Conservation (phyloP, 2,797 vertebrate species). For the Balearica regulorum region DNA sequence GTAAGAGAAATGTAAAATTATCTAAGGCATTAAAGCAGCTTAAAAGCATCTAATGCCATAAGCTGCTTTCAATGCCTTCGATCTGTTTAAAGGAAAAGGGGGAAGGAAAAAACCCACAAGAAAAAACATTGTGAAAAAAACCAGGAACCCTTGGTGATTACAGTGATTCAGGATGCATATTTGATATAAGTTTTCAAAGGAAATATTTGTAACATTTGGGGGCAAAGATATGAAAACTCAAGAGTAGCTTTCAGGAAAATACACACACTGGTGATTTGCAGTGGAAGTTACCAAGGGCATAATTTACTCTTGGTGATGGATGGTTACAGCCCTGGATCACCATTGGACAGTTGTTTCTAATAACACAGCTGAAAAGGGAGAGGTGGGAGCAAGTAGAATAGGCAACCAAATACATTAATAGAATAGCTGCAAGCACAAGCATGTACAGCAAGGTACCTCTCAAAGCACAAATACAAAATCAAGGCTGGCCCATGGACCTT, state of each 20-base stretch:
- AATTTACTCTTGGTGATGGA: not conserved
- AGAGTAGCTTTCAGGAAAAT: not conserved
- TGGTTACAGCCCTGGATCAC: not conserved
- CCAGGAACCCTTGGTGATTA: not conserved
- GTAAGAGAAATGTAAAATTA: not conserved
- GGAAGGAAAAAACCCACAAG: not conserved
- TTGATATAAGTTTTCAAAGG: not conserved
- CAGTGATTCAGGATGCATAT: accelerated
- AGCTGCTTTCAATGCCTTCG: not conserved
- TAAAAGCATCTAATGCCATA: not conserved
- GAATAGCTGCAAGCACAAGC: not conserved
- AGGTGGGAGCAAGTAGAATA: accelerated
- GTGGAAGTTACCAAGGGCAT: accelerated
- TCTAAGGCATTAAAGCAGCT: not conserved
- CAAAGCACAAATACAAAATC: not conserved
- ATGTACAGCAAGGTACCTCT: not conserved
- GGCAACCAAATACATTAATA: not conserved
- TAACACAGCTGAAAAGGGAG: not conserved
- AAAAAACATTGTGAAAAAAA: not conserved
- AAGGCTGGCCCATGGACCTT: not conserved
- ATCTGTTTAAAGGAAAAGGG: not conserved
- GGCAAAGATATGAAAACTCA: not conserved
- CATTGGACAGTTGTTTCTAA: not conserved
- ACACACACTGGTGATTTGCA: not conserved
- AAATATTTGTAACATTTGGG: not conserved